Evolutionary conservation across 2,888 invertebrate genomes (phyloP).

Genomic region (Muscina levida): DNA sequence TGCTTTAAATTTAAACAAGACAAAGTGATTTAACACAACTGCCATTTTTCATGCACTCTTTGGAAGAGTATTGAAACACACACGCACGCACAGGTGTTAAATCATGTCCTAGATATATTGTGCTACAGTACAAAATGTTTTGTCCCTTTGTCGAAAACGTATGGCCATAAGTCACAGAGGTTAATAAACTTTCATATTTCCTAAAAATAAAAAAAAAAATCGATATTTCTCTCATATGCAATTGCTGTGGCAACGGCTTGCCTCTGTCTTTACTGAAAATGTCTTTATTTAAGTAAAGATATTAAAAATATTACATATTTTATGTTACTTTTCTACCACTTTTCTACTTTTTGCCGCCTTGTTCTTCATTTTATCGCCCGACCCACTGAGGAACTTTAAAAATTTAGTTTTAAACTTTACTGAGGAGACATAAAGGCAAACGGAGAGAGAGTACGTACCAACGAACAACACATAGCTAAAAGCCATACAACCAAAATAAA

Average conservation of each 20-base stretch:
- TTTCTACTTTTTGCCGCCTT: background rate
- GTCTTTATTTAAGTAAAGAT: constrained; percentile 27
- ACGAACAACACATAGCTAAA: background rate
- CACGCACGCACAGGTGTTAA: no score
- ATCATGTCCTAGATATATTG: no score
- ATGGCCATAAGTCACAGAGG: no score
- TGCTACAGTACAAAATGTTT: no score
- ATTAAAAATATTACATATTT: constrained; percentile 34
- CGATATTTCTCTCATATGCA: constrained; percentile 16
- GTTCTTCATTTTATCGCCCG: background rate
- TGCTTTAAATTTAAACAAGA: constrained; percentile 4
- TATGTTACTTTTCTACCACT: background rate
- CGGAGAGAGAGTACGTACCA: background rate
- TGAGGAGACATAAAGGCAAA: background rate
- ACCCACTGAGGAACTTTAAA: constrained; percentile 15
- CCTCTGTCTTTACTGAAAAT: constrained; percentile 3
- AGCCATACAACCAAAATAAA: background rate
- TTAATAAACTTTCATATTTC: constrained; percentile 14
- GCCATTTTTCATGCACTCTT: constrained; percentile 14
- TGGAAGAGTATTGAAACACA: background rate
- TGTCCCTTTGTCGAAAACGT: no score
- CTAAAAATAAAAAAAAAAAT: constrained; percentile 15
- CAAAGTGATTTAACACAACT: constrained; percentile 16
- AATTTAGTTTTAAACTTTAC: constrained; percentile 26
- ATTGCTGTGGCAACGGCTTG: background rate